A percentile compares a stretch with the other conserved stretches of the same genome.
phyloP scores from a whole-genome alignment of 37 sponge, comb jelly and placozoan genomes.

The Ephydatia muelleri region DNA sequence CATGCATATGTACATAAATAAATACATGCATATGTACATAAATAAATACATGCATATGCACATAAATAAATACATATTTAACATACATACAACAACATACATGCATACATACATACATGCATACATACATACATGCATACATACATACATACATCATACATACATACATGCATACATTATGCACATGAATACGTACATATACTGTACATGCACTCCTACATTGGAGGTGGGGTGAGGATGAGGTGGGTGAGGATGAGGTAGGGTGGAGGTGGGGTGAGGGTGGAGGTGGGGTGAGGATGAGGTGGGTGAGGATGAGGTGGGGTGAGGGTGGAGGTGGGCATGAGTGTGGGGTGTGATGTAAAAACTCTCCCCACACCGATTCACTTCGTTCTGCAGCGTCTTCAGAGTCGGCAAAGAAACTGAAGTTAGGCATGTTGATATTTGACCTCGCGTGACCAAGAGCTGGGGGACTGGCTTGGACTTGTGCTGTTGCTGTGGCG shows the following conservation, averaged over 20 bases:
- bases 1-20: too few relatives aligned
- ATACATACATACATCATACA: slow-evolving; percentile 3
- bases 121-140: background rate
- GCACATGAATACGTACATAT: background rate
- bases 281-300: too few relatives aligned
- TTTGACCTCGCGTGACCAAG: background rate
- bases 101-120: background rate
- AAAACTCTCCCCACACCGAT: background rate
- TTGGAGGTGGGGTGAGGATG: too few relatives aligned
- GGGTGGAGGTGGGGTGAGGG: too few relatives aligned
- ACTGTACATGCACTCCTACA: background rate
- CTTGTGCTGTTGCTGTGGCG: background rate
- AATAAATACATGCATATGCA: background rate
- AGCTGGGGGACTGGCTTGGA: background rate
- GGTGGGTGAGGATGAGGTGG: too few relatives aligned
- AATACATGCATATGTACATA: background rate
- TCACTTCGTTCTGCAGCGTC: background rate
- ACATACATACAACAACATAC: background rate
- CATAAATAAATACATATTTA: background rate
- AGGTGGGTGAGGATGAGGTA: too few relatives aligned
- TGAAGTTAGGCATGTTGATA: background rate
- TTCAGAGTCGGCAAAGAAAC: background rate
- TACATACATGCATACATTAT: slow-evolving; percentile 3
- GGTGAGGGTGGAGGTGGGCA: too few relatives aligned
- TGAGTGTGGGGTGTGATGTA: too few relatives aligned